These are phyloP conservation scores for Caenorhabditis sp. DNA, from an alignment of 2,888 invertebrate genomes.

Conservation along the genomic window DNA sequence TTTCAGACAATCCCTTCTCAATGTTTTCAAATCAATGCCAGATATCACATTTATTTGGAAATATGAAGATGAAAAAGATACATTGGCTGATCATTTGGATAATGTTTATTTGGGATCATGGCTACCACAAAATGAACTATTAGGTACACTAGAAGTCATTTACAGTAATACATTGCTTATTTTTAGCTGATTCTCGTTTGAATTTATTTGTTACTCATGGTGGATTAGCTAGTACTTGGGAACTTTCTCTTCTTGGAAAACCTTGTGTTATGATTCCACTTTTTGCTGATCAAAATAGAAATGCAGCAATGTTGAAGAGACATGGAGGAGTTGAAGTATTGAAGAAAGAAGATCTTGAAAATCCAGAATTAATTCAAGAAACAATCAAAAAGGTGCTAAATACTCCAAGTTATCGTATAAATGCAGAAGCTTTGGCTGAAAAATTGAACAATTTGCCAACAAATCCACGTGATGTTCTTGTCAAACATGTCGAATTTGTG, in stretches of 20 bases:
- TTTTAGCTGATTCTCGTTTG: constrained; percentile 13
- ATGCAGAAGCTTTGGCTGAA: constrained; percentile 33
- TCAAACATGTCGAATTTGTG: constrained; percentile 34
- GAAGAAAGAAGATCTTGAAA: constrained; percentile 38
- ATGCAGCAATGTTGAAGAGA: constrained; percentile 36
- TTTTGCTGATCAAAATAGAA: constrained; percentile 29
- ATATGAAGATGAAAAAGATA: constrained; percentile 42
- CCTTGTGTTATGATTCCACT: constrained; percentile 34
- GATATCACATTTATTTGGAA: constrained; percentile 54
- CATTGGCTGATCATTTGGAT: constrained; percentile 16
- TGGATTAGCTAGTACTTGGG: constrained; percentile 18
- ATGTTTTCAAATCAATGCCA: constrained; percentile 32
- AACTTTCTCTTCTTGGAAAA: constrained; percentile 25
- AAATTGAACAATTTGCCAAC: constrained; percentile 47
- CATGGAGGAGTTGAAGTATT: constrained; percentile 38
- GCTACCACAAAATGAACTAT: constrained; percentile 53
- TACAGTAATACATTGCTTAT: background rate
- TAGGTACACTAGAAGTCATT: constrained; percentile 11
- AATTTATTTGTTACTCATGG: constrained; percentile 32
- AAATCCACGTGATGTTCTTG: constrained; percentile 39
- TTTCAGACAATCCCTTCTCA: constrained; percentile 11
- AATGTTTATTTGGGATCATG: constrained; percentile 52
- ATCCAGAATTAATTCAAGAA: constrained; percentile 5
- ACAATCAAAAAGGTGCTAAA: constrained; percentile 4
- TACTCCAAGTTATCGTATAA: constrained; percentile 16